Evolutionary conservation across 1,140 invertebrate genomes (phyloP).

Genomic region (Aphis craccivora): DNA sequence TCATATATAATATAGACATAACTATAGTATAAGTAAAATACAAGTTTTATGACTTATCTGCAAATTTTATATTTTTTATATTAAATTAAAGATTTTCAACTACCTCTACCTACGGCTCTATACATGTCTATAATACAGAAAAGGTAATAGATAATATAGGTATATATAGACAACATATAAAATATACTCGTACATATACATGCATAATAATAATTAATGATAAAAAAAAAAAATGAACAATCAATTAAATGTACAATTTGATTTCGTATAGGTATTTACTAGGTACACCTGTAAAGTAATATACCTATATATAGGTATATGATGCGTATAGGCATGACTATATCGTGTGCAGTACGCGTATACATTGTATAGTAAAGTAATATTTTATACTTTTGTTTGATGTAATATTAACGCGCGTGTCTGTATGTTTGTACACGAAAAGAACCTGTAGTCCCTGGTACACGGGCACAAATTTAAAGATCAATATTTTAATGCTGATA

Average conservation of each 20-base stretch:
- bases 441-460: slow-evolving; percentile 50
- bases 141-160: too few species aligned
- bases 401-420: slow-evolving; percentile 25
- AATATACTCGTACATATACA: not conserved
- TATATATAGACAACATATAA: too few species aligned
- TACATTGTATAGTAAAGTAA: not conserved
- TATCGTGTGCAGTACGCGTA: not conserved
- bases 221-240: not conserved
- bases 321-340: not conserved
- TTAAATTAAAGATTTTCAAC: too few species aligned
- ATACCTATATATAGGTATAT: not conserved
- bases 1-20: too few species aligned
- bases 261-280: not conserved
- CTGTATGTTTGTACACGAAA: not conserved
- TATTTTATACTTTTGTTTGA: slow-evolving; percentile 35
- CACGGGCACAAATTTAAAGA: slow-evolving; percentile 56
- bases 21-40: too few species aligned
- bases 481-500: slow-evolving; percentile 57
- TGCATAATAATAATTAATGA: too few species aligned
- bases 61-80: too few species aligned
- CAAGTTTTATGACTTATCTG: too few species aligned
- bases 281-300: not conserved
- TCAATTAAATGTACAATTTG: not conserved
- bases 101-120: too few species aligned
- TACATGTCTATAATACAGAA: too few species aligned